These are phyloP conservation scores for Ophraella communa DNA, from an alignment of 2,888 invertebrate genomes.

Conservation along the genomic window DNA sequence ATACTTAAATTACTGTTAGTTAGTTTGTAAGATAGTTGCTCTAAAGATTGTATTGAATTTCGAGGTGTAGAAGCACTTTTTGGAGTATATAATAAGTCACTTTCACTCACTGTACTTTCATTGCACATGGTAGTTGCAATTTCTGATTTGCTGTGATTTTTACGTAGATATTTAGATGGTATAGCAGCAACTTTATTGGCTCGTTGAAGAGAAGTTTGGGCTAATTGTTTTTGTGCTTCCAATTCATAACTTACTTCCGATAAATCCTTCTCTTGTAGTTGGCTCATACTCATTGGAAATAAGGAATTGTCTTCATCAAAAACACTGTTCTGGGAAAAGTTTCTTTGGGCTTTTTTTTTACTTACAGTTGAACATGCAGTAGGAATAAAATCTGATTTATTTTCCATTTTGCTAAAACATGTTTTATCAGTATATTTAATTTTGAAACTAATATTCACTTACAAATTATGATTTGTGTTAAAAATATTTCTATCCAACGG, in stretches of 20 bases:
- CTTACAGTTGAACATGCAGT: constrained; percentile 59
- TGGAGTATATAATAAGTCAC: constrained; percentile 46
- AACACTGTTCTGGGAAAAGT: constrained; percentile 5
- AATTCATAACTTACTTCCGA: constrained; percentile 29
- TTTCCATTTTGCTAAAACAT: constrained; percentile 10
- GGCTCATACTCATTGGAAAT: constrained; percentile 13
- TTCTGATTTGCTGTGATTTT: constrained; percentile 34
- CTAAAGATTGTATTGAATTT: constrained; percentile 43
- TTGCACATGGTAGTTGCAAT: constrained; percentile 22
- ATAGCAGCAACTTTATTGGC: constrained; percentile 43
- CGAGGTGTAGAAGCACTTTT: constrained; percentile 50
- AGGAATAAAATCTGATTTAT: constrained; percentile 43
- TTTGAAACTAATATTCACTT: neutral
- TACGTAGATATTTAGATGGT: constrained; percentile 48
- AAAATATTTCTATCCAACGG: too few relatives aligned
- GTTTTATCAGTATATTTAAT: neutral
- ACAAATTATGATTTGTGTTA: neutral
- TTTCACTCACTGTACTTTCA: constrained; percentile 53
- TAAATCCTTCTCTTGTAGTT: constrained; percentile 22
- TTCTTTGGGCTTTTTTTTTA: constrained; percentile 44
- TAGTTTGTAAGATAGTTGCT: constrained; percentile 44
- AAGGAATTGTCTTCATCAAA: constrained; percentile 35
- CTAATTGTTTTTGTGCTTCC: constrained; percentile 44
- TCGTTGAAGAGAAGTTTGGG: constrained; percentile 44
- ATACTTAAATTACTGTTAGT: constrained; percentile 46